Conservation (phyloP, 2,888 invertebrate species). For the Chaetogeoica ovagalla region DNA sequence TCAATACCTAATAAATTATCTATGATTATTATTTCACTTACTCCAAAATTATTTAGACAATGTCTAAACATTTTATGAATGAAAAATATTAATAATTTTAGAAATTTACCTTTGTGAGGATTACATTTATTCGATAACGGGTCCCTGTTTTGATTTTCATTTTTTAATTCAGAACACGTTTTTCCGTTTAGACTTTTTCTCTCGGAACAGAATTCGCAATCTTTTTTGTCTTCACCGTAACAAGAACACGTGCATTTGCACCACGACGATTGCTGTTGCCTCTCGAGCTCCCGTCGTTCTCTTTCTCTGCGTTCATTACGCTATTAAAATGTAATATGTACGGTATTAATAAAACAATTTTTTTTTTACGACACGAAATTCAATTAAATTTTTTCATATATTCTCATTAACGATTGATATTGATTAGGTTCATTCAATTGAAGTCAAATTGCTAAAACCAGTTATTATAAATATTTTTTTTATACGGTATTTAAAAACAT, state of each 20-base stretch:
- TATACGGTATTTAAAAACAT: too few relatives aligned
- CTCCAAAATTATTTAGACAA: too few relatives aligned
- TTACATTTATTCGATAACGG: conserved; percentile 73
- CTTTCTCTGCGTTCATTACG: conserved; percentile 86
- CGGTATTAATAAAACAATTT: conserved; percentile 1
- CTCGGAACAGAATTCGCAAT: conserved; percentile 37
- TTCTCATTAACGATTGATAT: neutral
- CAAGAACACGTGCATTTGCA: conserved; percentile 56
- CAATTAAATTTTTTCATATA: neutral
- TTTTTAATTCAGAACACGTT: conserved; percentile 36
- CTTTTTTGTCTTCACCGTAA: conserved; percentile 39
- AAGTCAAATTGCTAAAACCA: too few relatives aligned
- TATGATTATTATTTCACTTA: too few relatives aligned
- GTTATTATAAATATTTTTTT: too few relatives aligned
- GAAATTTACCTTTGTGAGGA: conserved; percentile 68
- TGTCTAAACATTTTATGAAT: neutral
- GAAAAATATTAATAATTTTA: neutral
- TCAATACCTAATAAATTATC: too few relatives aligned
- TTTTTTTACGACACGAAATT: neutral
- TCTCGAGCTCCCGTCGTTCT: conserved; percentile 79
- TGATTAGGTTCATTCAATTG: too few relatives aligned
- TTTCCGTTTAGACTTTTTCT: conserved; percentile 35
- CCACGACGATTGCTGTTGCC: conserved; percentile 60
- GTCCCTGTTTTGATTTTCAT: conserved; percentile 43
- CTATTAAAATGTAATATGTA: conserved; percentile 61